Conservation (phyloP, 2,888 invertebrate species). For the Perdita meconis region DNA sequence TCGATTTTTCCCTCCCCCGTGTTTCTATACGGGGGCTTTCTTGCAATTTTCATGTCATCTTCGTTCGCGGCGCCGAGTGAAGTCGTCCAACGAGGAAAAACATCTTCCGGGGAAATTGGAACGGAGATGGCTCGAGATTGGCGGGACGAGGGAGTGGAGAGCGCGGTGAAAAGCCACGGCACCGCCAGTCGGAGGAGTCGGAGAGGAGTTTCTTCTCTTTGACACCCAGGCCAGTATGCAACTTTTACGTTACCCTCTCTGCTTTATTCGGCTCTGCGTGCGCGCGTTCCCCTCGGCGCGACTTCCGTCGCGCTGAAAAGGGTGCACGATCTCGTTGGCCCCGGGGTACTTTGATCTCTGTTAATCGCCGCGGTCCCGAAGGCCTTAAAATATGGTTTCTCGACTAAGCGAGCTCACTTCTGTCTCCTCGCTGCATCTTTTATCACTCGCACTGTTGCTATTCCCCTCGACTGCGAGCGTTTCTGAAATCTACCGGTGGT, state of each 20-base stretch:
- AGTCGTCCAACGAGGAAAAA: conserved; percentile 61
- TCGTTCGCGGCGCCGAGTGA: conserved; percentile 47
- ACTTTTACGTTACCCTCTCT: conserved; percentile 28
- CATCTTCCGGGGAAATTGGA: conserved; percentile 72
- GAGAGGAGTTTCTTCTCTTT: conserved; percentile 45
- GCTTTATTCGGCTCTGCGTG: conserved; percentile 8
- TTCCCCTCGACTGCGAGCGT: conserved; percentile 1
- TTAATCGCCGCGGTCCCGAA: conserved; percentile 30
- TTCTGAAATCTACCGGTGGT: background rate
- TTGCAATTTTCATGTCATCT: conserved; percentile 66
- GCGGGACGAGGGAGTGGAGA: conserved; percentile 54
- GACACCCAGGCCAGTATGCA: conserved; percentile 39
- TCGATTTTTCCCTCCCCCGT: conserved; percentile 11
- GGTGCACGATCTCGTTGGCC: conserved; percentile 10
- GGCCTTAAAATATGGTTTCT: conserved; percentile 23
- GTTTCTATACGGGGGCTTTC: conserved; percentile 37
- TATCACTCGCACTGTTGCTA: background rate
- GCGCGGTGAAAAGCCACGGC: conserved; percentile 55
- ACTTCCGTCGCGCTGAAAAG: conserved; percentile 38
- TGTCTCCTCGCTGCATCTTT: background rate
- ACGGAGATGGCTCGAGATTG: conserved; percentile 68
- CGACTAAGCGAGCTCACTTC: background rate
- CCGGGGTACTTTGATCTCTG: conserved; percentile 37
- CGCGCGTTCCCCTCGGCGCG: conserved; percentile 3
- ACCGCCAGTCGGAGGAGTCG: conserved; percentile 23